A percentile compares a stretch with the other conserved stretches of the same genome.
Conservation (phyloP, 1,140 invertebrate genomes). For the Homalodisca vitripennis region DNA sequence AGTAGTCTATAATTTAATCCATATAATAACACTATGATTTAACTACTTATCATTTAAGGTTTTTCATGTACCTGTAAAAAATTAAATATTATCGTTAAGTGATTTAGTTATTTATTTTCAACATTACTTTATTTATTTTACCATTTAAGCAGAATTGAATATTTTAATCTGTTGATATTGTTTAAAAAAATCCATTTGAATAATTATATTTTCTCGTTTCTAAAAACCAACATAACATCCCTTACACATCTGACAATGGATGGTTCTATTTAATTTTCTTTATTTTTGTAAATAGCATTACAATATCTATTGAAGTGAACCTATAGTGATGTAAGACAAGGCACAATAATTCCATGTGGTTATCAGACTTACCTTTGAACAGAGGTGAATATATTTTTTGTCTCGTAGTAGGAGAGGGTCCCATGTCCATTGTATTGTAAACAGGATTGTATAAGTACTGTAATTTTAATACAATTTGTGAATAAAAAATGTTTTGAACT, state of each 20-base stretch:
- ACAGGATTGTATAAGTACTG: constrained; percentile 19
- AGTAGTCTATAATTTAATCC: neutral
- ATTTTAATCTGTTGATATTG: too few relatives aligned
- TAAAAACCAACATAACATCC: too few relatives aligned
- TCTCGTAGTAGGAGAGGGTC: neutral
- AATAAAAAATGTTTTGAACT: too few relatives aligned
- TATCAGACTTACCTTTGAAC: neutral
- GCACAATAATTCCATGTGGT: constrained; percentile 13
- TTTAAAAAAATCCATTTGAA: too few relatives aligned
- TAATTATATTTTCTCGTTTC: too few relatives aligned
- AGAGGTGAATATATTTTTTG: neutral
- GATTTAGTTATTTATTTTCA: too few relatives aligned
- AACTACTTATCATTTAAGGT: neutral
- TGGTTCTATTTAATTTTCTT: too few relatives aligned
- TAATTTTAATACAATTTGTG: constrained; percentile 22
- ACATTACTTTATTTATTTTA: too few relatives aligned
- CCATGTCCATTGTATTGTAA: constrained; percentile 8
- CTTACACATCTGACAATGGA: too few relatives aligned
- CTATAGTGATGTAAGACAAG: neutral
- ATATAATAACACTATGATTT: neutral
- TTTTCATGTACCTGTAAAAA: neutral
- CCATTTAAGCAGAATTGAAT: too few relatives aligned
- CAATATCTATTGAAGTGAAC: neutral
- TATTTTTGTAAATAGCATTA: too few relatives aligned
- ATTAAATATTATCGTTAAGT: too few relatives aligned